Base-by-base conservation (phyloP, 1,140 invertebrate genomes). In the Drosophila mayri region DNA sequence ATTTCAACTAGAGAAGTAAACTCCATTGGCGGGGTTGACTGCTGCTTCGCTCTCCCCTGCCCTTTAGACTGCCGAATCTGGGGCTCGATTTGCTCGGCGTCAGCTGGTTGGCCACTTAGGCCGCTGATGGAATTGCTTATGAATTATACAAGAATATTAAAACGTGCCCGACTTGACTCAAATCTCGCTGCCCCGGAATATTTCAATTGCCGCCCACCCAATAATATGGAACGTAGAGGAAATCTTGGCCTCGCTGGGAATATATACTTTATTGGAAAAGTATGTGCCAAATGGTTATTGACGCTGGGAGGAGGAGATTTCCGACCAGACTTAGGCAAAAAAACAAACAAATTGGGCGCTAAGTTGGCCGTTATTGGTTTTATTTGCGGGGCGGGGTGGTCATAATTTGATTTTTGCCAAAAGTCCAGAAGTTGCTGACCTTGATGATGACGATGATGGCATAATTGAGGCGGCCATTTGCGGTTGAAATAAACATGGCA, bases 81-180 rank as follows among this genome's bases (percentile, higher is more conserved):
- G 32, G 32, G 47, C 57, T 44, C 67, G 67, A 72, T 79, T 79
- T 72, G 66, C 43, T 78, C 25, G 83, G 87, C 91, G 91, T 78
- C 91, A 92, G 91, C 90, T 92, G 80, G 80, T 76, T 88, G 84
- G 87, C 91, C 91, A 92, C 91, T 92, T 92, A 92, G 91, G 85
- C 85, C 82, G 76, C 80, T 92, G 87, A 92, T 92, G 82, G 91
- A 92, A 92, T 92, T 90, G 81, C 91, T 92, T 92, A 92, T 92
- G 91, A 92, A 92, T 92, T 92, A 92, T 91, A 91, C 86, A 91
- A 91, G 90, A 84, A 91, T 90, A 91, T 91, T 90, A 91, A 90
- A 91, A 86, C 81, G 86, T 90, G 86, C 81, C 81, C 60, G 28
- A 18, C 67, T 50, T 57, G 68, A 20, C 64, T 32, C 14, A 35